Evolutionary conservation across 1,140 invertebrate species (phyloP).

Genomic region (Gonatopus flavifemur): DNA sequence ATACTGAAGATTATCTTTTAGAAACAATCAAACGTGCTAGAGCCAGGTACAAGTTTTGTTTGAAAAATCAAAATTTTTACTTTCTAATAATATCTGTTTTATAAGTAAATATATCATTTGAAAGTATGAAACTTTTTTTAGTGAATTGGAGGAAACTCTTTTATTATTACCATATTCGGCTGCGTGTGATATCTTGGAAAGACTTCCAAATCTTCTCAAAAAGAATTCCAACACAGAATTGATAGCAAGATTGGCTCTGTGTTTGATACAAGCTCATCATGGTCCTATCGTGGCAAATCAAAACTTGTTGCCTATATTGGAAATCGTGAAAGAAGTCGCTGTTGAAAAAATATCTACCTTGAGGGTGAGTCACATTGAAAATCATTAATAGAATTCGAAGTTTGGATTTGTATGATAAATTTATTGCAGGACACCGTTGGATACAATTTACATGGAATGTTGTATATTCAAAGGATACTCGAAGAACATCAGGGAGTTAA

Average conservation of each 20-base stretch:
- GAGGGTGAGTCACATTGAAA: slow-evolving; percentile 58
- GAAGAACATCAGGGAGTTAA: slow-evolving; percentile 79
- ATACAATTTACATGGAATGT: slow-evolving; percentile 83
- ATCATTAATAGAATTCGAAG: slow-evolving; percentile 5
- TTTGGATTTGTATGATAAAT: not conserved
- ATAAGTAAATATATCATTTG: slow-evolving; percentile 22
- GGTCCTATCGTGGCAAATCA: slow-evolving; percentile 75
- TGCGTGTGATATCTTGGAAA: slow-evolving; percentile 76
- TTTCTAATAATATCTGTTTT: not conserved
- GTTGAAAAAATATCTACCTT: slow-evolving; percentile 63
- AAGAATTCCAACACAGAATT: slow-evolving; percentile 75
- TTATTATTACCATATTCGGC: slow-evolving; percentile 81
- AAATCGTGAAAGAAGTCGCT: slow-evolving; percentile 66
- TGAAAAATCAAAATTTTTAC: slow-evolving; percentile 3
- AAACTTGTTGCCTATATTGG: slow-evolving; percentile 69
- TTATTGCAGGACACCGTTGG: slow-evolving; percentile 68
- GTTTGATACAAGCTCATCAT: slow-evolving; percentile 83
- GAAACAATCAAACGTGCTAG: slow-evolving; percentile 78
- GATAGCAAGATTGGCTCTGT: slow-evolving; percentile 72
- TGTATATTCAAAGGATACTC: slow-evolving; percentile 74
- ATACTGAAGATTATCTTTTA: slow-evolving; percentile 77
- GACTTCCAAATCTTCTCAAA: slow-evolving; percentile 69
- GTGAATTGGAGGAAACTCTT: slow-evolving; percentile 89
- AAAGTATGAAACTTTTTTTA: slow-evolving; percentile 54
- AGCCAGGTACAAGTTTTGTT: slow-evolving; percentile 59